Percentiles rank a stretch among this genome's conserved stretches.
These are phyloP conservation scores for Tenthredo mesomela DNA, from an alignment of 2,888 invertebrate species.

Conservation along the genomic window DNA sequence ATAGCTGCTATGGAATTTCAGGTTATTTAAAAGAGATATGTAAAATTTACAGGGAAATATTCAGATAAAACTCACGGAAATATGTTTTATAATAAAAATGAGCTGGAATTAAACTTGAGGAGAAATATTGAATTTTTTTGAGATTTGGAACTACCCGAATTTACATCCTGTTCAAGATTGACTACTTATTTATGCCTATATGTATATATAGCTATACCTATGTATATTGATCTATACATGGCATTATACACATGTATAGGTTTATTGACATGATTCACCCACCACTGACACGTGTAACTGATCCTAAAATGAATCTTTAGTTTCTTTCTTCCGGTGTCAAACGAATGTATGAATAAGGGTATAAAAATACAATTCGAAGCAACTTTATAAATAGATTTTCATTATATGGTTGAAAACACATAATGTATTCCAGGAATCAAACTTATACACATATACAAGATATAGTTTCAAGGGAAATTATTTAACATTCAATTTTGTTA, in stretches of 20 bases:
- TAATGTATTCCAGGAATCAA: constrained; percentile 13
- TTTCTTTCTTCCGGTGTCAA: background rate
- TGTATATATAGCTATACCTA: background rate
- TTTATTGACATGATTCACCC: background rate
- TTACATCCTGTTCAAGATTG: constrained; percentile 1
- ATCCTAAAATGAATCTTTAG: background rate
- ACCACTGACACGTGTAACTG: background rate
- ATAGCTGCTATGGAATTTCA: background rate
- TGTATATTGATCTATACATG: background rate
- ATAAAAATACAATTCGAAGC: background rate
- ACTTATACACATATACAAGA: background rate
- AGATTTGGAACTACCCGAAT: background rate
- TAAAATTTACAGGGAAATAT: background rate
- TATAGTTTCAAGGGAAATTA: constrained; percentile 50
- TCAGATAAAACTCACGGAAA: background rate
- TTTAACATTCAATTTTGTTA: constrained; percentile 55
- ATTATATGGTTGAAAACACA: background rate
- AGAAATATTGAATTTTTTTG: background rate
- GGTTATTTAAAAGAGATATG: background rate
- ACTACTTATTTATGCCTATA: background rate
- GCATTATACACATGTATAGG: background rate
- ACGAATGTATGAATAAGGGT: background rate
- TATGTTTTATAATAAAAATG: background rate
- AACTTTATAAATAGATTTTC: background rate
- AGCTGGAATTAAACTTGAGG: background rate